These are phyloP conservation scores for Brachyhypopomus gauderio DNA, from an alignment of 2,113 vertebrate genomes.

Conservation along the genomic window DNA sequence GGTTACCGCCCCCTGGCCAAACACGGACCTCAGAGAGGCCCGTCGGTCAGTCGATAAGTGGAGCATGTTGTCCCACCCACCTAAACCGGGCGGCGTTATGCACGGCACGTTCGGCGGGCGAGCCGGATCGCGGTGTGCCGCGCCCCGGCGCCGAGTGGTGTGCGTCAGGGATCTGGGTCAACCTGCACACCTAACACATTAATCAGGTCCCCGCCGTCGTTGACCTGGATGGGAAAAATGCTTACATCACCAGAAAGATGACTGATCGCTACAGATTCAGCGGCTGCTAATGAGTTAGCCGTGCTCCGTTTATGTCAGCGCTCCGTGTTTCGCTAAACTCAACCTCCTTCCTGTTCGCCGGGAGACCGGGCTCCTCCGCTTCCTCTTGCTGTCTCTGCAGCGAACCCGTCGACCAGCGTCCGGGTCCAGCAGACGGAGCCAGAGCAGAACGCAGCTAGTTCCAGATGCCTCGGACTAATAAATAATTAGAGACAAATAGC, in stretches of 20 bases:
- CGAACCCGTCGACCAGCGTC: conserved; percentile 7
- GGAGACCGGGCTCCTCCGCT: conserved; percentile 9
- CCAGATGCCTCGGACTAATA: conserved; percentile 75
- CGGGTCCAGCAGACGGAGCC: conserved; percentile 71
- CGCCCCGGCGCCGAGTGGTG: conserved; percentile 9
- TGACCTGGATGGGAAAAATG: conserved; percentile 51
- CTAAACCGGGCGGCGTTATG: background rate
- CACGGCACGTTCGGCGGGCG: background rate
- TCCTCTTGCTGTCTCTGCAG: background rate
- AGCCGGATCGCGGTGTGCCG: conserved; percentile 31
- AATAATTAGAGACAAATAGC: conserved; percentile 85
- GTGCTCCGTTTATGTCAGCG: conserved; percentile 48
- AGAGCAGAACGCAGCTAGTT: conserved; percentile 64
- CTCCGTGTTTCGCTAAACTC: conserved; percentile 13
- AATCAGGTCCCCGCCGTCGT: conserved; percentile 49
- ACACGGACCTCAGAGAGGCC: background rate
- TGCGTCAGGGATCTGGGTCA: conserved; percentile 51
- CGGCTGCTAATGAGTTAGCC: conserved; percentile 47
- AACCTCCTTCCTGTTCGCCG: conserved; percentile 15
- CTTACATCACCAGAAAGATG: conserved; percentile 55
- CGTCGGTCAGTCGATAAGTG: background rate
- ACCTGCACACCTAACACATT: conserved; percentile 42
- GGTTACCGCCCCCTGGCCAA: too few species aligned
- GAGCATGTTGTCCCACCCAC: background rate
- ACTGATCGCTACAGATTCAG: conserved; percentile 46